Conservation (phyloP, 1,140 invertebrate species). For the Drosophila elegans region DNA sequence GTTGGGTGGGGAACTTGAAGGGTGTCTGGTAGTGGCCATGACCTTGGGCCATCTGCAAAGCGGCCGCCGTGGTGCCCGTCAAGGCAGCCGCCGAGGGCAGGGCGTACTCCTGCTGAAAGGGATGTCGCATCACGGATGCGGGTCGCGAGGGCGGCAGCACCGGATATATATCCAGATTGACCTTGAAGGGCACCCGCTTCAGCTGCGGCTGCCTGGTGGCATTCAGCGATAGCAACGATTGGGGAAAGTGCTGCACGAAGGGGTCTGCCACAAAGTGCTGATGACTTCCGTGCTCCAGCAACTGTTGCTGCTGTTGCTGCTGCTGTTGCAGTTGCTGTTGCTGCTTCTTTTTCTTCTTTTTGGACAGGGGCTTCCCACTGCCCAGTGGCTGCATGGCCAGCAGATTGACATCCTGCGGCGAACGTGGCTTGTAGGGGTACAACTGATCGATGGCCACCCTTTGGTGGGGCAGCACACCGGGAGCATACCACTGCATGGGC, state of each 20-base stretch:
- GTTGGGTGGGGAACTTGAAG: conserved; percentile 66
- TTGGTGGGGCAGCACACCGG: conserved; percentile 46
- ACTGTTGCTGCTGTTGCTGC: conserved; percentile 49
- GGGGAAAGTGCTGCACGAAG: conserved; percentile 46
- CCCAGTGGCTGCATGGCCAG: conserved; percentile 67
- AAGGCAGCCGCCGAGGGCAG: conserved; percentile 50
- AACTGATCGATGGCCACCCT: conserved; percentile 78
- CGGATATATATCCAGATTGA: conserved; percentile 78
- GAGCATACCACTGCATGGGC: conserved; percentile 41
- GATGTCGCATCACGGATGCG: conserved; percentile 67
- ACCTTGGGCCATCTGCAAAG: conserved; percentile 24
- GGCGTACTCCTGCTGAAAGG: conserved; percentile 65
- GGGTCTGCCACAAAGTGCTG: conserved; percentile 65
- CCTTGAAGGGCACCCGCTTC: conserved; percentile 72
- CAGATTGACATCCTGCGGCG: conserved; percentile 73
- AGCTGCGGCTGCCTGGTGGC: conserved; percentile 64
- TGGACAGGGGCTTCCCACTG: conserved; percentile 39
- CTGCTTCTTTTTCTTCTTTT: conserved; percentile 71
- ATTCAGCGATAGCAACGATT: conserved; percentile 51
- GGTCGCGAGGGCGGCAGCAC: conserved; percentile 71
- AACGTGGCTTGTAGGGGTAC: conserved; percentile 77
- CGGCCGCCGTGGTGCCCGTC: conserved; percentile 32
- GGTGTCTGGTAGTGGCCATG: conserved; percentile 60
- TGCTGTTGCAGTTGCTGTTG: conserved; percentile 24
- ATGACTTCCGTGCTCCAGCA: conserved; percentile 57